phyloP scores from a whole-genome alignment of 2,888 invertebrate species.

The Yponomeuta plumbellus region DNA sequence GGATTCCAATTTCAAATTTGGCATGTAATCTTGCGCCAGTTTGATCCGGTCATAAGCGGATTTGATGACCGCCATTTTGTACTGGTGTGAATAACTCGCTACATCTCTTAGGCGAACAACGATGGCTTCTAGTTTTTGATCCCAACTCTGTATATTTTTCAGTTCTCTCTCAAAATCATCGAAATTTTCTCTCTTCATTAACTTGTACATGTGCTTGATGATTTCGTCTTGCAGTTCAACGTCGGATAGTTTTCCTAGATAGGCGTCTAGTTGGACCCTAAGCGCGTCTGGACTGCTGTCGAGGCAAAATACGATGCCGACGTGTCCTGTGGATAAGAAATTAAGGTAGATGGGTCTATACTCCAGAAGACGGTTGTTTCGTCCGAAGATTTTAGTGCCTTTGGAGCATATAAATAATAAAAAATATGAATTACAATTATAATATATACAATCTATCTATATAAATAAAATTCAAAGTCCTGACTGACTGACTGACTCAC shows the following conservation, averaged over 20 bases:
- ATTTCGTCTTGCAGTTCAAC: conserved; percentile 34
- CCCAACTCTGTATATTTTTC: conserved; percentile 28
- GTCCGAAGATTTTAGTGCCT: no score
- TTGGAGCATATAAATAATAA: no score
- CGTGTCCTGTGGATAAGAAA: conserved; percentile 35
- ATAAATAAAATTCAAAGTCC: no score
- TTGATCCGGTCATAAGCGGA: conserved; percentile 35
- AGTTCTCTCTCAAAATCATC: conserved; percentile 28
- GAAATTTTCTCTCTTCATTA: conserved; percentile 30
- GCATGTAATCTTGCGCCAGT: conserved; percentile 36
- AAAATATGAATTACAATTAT: no score
- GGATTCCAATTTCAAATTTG: conserved; percentile 37
- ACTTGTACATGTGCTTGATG: conserved; percentile 31
- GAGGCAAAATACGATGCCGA: conserved; percentile 43
- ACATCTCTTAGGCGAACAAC: conserved; percentile 27
- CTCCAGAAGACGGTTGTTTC: neutral
- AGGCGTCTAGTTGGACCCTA: conserved; percentile 34
- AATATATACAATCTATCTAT: no score
- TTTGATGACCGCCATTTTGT: conserved; percentile 32
- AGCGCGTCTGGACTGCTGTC: conserved; percentile 48
- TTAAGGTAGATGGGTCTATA: neutral
- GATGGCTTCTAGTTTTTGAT: conserved; percentile 32
- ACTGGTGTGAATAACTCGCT: conserved; percentile 34
- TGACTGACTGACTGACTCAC: no score
- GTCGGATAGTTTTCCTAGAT: conserved; percentile 34